Evolutionary conservation across 2,113 vertebrate species (phyloP).

Genomic region (human): DNA sequence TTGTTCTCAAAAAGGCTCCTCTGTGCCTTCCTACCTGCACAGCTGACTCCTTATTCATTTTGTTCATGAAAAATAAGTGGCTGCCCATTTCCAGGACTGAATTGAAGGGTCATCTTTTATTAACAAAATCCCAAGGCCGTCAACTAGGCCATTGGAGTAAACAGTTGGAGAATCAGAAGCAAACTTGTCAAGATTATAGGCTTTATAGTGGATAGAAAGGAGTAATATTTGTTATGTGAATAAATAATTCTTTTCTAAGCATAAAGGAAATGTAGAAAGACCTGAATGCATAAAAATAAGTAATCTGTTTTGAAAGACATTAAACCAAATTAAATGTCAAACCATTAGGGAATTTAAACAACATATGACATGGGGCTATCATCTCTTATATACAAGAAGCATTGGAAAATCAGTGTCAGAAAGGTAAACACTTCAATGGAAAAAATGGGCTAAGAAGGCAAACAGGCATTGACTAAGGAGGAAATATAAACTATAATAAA

Average conservation of each 20-base stretch:
- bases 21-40: background rate
- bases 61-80: background rate
- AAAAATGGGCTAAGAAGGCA: background rate
- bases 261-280: background rate
- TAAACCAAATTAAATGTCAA: background rate
- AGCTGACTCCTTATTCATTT: background rate
- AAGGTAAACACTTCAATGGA: background rate
- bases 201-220: background rate
- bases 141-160: background rate
- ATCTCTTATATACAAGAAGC: background rate
- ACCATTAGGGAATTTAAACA: background rate
- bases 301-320: background rate
- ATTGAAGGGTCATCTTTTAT: background rate
- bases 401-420: background rate
- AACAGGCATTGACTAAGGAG: background rate
- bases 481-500: background rate
- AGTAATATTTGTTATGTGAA: background rate
- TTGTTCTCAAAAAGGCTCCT: background rate
- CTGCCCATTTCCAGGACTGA: background rate
- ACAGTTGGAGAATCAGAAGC: background rate
- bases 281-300: background rate
- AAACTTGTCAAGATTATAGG: background rate
- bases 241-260: background rate
- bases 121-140: background rate
- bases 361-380: background rate